Evolutionary conservation across 2,797 vertebrate species (phyloP).

Genomic region (Carapus acus): DNA sequence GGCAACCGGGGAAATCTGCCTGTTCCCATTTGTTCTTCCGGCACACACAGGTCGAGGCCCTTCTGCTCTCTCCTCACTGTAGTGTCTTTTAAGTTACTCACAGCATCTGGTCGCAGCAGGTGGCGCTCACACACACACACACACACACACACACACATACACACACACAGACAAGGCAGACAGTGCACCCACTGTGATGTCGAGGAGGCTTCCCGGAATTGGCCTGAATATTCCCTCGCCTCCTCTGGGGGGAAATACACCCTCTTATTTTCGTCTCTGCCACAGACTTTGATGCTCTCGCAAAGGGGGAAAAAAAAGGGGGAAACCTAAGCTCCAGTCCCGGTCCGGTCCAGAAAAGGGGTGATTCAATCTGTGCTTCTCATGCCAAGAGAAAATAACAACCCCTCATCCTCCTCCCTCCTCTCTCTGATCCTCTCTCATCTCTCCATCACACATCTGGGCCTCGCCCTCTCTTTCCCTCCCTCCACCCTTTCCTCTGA

Average conservation of each 20-base stretch:
- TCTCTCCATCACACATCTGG: background rate
- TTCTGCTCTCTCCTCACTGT: slow-evolving; percentile 2
- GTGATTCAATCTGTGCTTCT: slow-evolving; percentile 38
- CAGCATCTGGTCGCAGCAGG: slow-evolving; percentile 62
- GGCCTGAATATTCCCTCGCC: slow-evolving; percentile 1
- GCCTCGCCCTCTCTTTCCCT: slow-evolving; percentile 25
- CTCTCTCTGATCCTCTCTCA: slow-evolving; percentile 6
- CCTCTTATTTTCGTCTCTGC: slow-evolving; percentile 10
- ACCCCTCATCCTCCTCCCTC: slow-evolving; percentile 27
- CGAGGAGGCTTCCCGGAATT: slow-evolving; percentile 42
- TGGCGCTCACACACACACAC: no score
- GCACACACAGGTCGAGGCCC: background rate
- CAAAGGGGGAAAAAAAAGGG: no score
- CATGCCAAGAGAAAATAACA: slow-evolving; percentile 35
- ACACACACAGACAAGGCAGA: slow-evolving; percentile 20
- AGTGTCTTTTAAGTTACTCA: slow-evolving; percentile 23
- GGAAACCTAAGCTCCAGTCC: slow-evolving; percentile 48
- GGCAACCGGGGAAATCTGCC: background rate
- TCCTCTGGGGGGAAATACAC: slow-evolving; percentile 16
- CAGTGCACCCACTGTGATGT: slow-evolving; percentile 51
- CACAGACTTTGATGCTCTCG: slow-evolving; percentile 42
- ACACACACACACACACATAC: no score
- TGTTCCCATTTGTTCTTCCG: background rate
- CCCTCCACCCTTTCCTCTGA: background rate
- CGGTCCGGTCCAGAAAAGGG: slow-evolving; percentile 48